Evolutionary conservation across 2,888 invertebrate genomes (phyloP), one percentile per base, ranked within the genome.

Genomic region (Dusona sp.): DNA sequence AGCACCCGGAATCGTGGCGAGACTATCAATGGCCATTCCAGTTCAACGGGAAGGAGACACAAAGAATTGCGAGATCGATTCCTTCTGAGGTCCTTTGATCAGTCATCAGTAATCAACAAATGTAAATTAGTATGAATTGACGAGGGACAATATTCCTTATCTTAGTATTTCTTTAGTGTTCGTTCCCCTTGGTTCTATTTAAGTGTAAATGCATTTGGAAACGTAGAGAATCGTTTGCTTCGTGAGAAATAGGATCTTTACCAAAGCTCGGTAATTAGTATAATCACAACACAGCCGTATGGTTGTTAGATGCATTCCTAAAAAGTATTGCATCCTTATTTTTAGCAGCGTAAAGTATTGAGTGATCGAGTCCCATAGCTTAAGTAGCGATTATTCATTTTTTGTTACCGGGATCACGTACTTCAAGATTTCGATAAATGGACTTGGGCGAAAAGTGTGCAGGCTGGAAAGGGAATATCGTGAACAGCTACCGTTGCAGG

Each of bases 11-110:
- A 51, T 81, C 85, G 85, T 82, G 85, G 79, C 36, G 73, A 42
- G 82, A 85, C 78, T 85, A 68, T 51, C 79, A 85, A 85, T 82
- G 74, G 45, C 54, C 33, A 22, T 45, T 38, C 22, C 42, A 75
- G 16, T 25, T 29, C 16, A 65, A 22, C 25, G 51, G 51, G 38
- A 68, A 25, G 16, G 25, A n/a, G 57, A 74, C 29, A 61, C 61
- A 7, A 57, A 25, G 25, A 42, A 57, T 29, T 13, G 29, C 22
- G 9, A 78, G 36, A 67, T 67, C 64, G 77, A 51, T 78, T 61
- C 16, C 33, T 51, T 25, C 36, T 3, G 22, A 45, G 77, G 4
- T 13, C 48, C 36, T 42, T 61, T 57, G n/a, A 57, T 74, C 73
- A 33, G 64, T 45, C 38, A 51, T 51, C 48, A 36, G 51, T 67